Base-by-base conservation (phyloP, 2,113 vertebrate genomes). In the Campylorhamphus procurvoides region DNA sequence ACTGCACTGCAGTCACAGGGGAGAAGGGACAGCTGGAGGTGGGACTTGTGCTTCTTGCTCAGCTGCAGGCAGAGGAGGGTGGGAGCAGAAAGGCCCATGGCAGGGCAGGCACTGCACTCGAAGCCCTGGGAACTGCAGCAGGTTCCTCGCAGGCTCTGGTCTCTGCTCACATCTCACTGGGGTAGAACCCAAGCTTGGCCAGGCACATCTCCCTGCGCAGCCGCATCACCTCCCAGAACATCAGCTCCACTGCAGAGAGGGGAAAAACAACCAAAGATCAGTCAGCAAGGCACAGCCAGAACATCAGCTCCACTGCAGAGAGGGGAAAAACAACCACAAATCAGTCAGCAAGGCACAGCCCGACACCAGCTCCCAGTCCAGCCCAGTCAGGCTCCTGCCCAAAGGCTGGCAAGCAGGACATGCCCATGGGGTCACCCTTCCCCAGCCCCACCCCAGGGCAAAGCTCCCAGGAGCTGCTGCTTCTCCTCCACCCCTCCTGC, bases 201-300 rank as follows among this genome's bases (percentile, higher is more conserved):
- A 99, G 94, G 4, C 98, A 98, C 99, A 99, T 99, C 97, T 99
- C 99, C 96, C 98, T 98, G 53, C 99, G 97, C 74, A 99, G 98
- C 90, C 99, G 98, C 97, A 97, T 99, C 91, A 99, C 97, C 96
- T 99, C 99, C 99, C 99, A 99, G 97, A 99, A 99, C 98, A 99
- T 99, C 91, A 98, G 98, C 96, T 99, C 99, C 84, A 97, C 99
- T 99, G 98, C n/a, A 60, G 15, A 76, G 14, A 55, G 37, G 23
- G 13, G 23, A 25, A 25, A 44, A 49, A 8, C 17, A 24, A 42
- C 0, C 29, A 49, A 18, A 33, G 35, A 15, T 84, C 58, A 52
- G 64, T 35, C 10, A 89, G 76, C 19, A 27, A 72, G 58, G 35
- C 20, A 78, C 14, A 85, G 29, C 37, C 66, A 59, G n/a, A 99